Base-by-base conservation (phyloP, 2,797 vertebrate genomes). In the Lithobates pipiens region DNA sequence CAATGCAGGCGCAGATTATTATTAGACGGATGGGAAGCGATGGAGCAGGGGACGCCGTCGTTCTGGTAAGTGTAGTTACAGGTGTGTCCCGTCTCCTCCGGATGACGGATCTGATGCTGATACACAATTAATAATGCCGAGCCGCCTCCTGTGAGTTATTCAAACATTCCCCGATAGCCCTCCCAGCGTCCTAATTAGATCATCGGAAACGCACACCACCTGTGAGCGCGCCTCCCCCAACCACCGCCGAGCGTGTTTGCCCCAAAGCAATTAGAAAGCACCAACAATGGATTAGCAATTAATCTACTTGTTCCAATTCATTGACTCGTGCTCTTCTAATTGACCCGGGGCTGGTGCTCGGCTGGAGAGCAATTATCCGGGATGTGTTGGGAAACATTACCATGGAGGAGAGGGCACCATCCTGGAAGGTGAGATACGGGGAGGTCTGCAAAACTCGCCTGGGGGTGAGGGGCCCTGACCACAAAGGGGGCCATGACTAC, bases 251-350 rank as follows among this genome's bases (percentile, higher is more conserved):
- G 44, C 67, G 46, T 9, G 75, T 27, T 75, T 11, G 84, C 72
- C 78, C 67, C 79, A 34, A 44, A 86, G 85, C 85, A 86, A 86
- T 82, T 86, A 86, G 50, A 27, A 77, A 21, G 34, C 80, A 77
- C 80, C 85, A 86, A 86, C 85, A 78, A 86, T 83, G 85, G 85
- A 82, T 86, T 73, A 82, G 39, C 80, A 86, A 86, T 86, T 82
- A 73, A 82, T 83, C 68, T 74, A 73, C 80, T 76, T 77, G 39
- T 86, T 86, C 80, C 85, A n/a, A 86, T 81, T 81, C 85, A 86
- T 81, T 86, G 78, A 86, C 85, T 82, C 10, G 29, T 29, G 29
- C 68, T 73, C 73, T 71, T 46, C 80, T 86, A 86, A 86, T 86
- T 86, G 80, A 86, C 80, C 80, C 85, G 73, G 67, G 71, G 85